Base-by-base conservation (phyloP, 2,888 invertebrate genomes). In the Mythimna loreyi region DNA sequence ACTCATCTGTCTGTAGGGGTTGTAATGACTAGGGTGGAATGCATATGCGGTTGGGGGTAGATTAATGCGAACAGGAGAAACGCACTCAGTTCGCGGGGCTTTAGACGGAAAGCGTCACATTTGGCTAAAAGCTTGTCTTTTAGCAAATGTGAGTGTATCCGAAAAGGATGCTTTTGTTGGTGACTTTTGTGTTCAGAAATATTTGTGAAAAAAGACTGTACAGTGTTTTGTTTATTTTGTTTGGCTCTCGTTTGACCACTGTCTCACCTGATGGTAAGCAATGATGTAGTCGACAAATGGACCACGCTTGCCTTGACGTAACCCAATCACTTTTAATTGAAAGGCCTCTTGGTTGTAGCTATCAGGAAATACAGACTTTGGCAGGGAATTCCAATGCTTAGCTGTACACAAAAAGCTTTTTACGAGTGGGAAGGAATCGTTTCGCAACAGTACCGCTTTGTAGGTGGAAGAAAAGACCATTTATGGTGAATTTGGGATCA, bases 1-100 rank as follows among this genome's bases (percentile, higher is more conserved):
- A 87, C 84, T 84, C 88, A 82, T 89, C 86, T 86, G 84, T 83
- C 85, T 79, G 72, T 74, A 75, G 75, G 86, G 86, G 86, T 84
- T 82, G 78, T 82, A 81, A 83, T 80, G 74, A 69, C 33, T 65
- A 77, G 85, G 84, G 81, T 75, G 78, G 23, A 72, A 71, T 66
- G 74, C 63, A 70, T 68, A 66, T 76, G 76, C 55, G 75, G 76
- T 70, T 21, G 78, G 66, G 73, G 73, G 78, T 59, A 56, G 68
- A 71, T 80, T 80, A 80, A 73, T 76, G 69, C 61, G 36, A 62
- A 52, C 56, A 45, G 55, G 43, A 78, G 64, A 69, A 76, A 73
- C 61, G 70, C 67, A 76, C 68, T 72, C 70, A 45, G 40, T 50
- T 55, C 61, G 49, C 45, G n/a, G 7, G 23, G 60, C 55, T 45